phyloP scores from a whole-genome alignment of 2,113 vertebrate genomes.

The Nipponia nippon region DNA sequence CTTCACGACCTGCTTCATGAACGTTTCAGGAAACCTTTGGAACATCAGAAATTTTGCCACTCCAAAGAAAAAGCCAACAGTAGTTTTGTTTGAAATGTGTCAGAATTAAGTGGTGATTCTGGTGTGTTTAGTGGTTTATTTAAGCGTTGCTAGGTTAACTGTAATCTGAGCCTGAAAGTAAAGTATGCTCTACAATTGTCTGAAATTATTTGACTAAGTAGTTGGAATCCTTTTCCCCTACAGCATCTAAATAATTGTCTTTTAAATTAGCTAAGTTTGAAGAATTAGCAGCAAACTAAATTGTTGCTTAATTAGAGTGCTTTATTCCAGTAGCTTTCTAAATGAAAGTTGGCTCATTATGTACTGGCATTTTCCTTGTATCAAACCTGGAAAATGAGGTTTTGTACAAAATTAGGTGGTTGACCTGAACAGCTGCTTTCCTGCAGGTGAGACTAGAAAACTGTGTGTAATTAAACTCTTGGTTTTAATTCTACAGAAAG shows the following conservation, averaged over 20 bases:
- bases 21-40: background rate
- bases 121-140: background rate
- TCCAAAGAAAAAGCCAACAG: background rate
- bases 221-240: background rate
- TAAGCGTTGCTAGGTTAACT: background rate
- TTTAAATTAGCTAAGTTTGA: background rate
- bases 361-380: background rate
- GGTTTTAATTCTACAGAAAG: background rate
- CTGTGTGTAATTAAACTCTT: background rate
- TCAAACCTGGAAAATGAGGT: slow-evolving; percentile 6
- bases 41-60: background rate
- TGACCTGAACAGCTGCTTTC: slow-evolving; percentile 1
- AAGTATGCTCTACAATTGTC: background rate
- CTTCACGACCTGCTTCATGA: background rate
- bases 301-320: background rate
- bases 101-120: background rate
- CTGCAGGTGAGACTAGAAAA: background rate
- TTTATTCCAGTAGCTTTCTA: background rate
- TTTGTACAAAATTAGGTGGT: background rate
- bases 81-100: background rate
- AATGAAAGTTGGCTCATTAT: background rate
- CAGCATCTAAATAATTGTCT: background rate
- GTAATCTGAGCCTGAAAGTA: background rate
- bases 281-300: background rate
- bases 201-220: background rate